Base-by-base conservation (phyloP, 2,888 invertebrate genomes). In the Ramazzottius varieornatus region DNA sequence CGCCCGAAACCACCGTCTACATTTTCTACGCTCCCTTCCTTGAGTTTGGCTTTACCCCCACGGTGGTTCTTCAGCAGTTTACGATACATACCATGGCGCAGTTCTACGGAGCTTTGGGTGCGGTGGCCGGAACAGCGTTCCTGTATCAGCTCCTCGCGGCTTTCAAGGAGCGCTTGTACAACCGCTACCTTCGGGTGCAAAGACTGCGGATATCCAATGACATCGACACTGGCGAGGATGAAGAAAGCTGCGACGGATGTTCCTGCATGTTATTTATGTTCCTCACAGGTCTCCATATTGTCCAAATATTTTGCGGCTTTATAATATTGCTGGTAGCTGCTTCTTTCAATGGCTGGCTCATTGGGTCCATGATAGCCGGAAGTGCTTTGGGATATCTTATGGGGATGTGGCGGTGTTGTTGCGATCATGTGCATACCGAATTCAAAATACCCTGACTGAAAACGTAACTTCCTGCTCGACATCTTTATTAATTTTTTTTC, bases 251-350 rank as follows among this genome's bases (percentile, higher is more conserved):
- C 29, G 54, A 54, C 54, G 54, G 54, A 4, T 54, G 54, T 29
- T 54, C 54, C 54, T 54, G 54, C 54, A 54, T 54, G 54, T 29
- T 54, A 13, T 54, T 54, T 24, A 16, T 54, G 20, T 54, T 54
- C 29, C 29, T 54, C n/a, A 54, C 54, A 4, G 54, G 54, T 8
- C 54, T 54, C 20, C 54, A 54, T 29, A 24, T 54, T 8, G 54
- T 29, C 54, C 54, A 54, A 29, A 54, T 24, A 13, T 4, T 54
- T 8, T 54, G 54, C 54, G 54, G 54, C 4, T 54, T 54, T 29
- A 4, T 54, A 8, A 13, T 54, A 8, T 16, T 54, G 4, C 54
- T 54, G 20, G 29, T 54, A 29, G 54, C 54, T 4, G 54, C 54
- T 24, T 54, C 54, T 29, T 54, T 54, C 54, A 54, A 54, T 29